Percentiles rank a stretch among this genome's conserved stretches.
phyloP scores from a whole-genome alignment of 2,797 vertebrate genomes.

The Sphenopsis melanotis region DNA sequence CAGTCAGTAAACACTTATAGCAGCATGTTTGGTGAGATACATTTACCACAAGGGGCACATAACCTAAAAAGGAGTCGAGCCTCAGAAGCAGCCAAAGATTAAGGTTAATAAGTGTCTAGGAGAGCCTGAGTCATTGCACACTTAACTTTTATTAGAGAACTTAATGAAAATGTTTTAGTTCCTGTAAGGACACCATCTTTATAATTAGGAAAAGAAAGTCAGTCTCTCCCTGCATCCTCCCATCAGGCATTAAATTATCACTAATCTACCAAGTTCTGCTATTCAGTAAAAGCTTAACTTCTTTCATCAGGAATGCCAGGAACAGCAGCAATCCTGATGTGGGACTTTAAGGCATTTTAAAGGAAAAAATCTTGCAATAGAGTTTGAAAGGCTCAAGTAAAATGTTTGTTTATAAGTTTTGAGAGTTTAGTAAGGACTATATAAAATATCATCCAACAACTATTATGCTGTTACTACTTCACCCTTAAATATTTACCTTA shows the following conservation, averaged over 20 bases:
- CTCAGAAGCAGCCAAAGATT: background rate
- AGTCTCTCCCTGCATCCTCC: background rate
- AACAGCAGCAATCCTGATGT: background rate
- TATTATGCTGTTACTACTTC: background rate
- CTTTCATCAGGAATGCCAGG: background rate
- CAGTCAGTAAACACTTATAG: background rate
- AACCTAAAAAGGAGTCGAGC: background rate
- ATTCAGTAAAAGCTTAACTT: background rate
- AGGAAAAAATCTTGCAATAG: background rate
- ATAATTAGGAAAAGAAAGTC: background rate
- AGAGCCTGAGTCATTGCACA: background rate
- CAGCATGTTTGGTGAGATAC: background rate
- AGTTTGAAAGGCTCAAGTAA: background rate
- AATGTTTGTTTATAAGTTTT: background rate
- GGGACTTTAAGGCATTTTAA: background rate
- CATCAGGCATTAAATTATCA: background rate
- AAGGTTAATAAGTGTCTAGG: background rate
- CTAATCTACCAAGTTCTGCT: background rate
- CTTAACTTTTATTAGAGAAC: background rate
- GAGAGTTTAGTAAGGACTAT: background rate
- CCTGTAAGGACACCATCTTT: background rate
- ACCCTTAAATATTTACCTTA: background rate
- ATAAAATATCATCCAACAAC: background rate
- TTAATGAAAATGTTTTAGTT: background rate
- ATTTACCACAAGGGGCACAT: background rate